Evolutionary conservation across 2,113 vertebrate genomes (phyloP), one percentile per base, ranked within the genome.

Genomic region (Phyllopteryx taeniolatus): DNA sequence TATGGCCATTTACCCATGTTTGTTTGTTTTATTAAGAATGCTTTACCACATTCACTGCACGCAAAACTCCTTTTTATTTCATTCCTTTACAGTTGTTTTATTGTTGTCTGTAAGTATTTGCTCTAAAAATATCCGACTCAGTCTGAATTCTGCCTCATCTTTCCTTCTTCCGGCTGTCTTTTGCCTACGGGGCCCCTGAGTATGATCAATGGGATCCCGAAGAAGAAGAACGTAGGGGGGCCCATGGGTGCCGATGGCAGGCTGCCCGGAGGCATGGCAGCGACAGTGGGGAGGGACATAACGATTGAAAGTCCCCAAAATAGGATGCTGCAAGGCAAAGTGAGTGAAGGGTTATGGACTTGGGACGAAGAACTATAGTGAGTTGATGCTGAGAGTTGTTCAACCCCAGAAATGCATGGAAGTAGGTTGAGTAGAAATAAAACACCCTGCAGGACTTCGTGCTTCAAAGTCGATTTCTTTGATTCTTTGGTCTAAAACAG

Each of bases 191-290:
- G 76, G 78, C 67, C 76, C 72, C 76, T 39, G 46, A 60, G 77
- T 85, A 87, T 85, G 86, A 88, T 84, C 83, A 88, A 66, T 80
- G 83, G 61, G n/a, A 72, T 61, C 81, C 79, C 65, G 11, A 68
- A 73, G 79, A 78, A 54, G 68, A 80, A 79, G 77, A 71, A 68
- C 71, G 75, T 69, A 76, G 81, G 78, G 19, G 42, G 20, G 62
- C 72, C 76, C 76, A 74, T 69, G 74, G 63, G 63, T 49, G 57
- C 66, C 73, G 59, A 78, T 91, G 87, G 89, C 87, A 78, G 13
- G 0, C 35, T 67, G 84, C 86, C 88, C 76, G 70, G 82, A 80
- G 73, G 68, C 75, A 79, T 68, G 77, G 0, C 35, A 3, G 31
- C 3, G 35, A 59, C 39, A 68, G 46, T 47, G 19, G 61, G 59